Evolutionary conservation across 1,140 invertebrate genomes (phyloP).

Genomic region (Thaumetopoea pityocampa): DNA sequence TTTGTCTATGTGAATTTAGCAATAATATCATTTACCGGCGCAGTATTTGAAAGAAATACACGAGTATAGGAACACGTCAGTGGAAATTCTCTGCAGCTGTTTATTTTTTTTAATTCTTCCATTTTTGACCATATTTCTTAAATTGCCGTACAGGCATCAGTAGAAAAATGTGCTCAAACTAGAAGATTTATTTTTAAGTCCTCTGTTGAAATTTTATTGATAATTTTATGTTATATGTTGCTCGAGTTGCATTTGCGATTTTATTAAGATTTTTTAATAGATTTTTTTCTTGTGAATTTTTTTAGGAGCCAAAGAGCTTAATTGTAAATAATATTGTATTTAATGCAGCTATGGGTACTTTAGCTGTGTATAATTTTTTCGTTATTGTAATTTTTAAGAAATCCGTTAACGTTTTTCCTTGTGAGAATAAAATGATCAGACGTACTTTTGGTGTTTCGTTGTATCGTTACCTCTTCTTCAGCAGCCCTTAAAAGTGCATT

Average conservation of each 20-base stretch:
- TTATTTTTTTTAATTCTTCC: no score
- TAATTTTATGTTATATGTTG: conserved; percentile 63
- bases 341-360: conserved; percentile 26
- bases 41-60: conserved; percentile 55
- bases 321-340: conserved; percentile 50
- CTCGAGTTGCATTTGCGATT: conserved; percentile 42
- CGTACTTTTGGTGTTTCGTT: conserved; percentile 29
- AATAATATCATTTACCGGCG: conserved; percentile 31
- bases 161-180: no score
- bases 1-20: conserved; percentile 17
- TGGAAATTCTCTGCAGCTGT: conserved; percentile 17
- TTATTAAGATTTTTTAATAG: conserved; percentile 37
- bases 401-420: conserved; percentile 74
- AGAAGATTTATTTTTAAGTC: conserved; percentile 29
- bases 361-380: conserved; percentile 58
- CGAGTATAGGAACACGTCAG: conserved; percentile 28
- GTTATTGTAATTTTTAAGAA: conserved; percentile 71
- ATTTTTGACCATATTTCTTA: no score
- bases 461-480: no score
- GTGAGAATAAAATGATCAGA: conserved; percentile 62
- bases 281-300: conserved; percentile 49
- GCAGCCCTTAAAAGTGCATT: no score
- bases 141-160: no score
- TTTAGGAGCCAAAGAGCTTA: conserved; percentile 73
- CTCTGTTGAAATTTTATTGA: conserved; percentile 65